phyloP scores from a whole-genome alignment of 2,888 invertebrate genomes.

The Barypeithes pellucidus region DNA sequence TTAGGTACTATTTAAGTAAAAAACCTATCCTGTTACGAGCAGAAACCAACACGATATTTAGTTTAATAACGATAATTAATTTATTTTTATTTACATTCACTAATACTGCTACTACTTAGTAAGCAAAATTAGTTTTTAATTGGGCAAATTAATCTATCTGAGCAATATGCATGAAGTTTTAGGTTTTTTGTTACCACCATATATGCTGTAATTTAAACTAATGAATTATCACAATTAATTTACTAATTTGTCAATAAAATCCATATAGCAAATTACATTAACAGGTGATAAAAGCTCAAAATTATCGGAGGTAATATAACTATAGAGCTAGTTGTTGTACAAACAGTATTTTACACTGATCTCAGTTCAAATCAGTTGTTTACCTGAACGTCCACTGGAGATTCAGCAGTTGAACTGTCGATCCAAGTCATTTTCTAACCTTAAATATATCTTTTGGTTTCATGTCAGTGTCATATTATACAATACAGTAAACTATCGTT shows the following conservation, averaged over 20 bases:
- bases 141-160: conserved; percentile 16
- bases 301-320: too few species aligned
- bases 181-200: conserved; percentile 20
- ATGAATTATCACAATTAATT: conserved; percentile 28
- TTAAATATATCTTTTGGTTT: too few species aligned
- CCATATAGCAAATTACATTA: not conserved
- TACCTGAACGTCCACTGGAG: too few species aligned
- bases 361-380: too few species aligned
- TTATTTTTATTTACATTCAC: conserved; percentile 34
- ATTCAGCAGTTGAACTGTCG: too few species aligned
- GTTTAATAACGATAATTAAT: conserved; percentile 24
- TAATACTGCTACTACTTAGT: conserved; percentile 36
- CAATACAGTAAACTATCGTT: too few species aligned
- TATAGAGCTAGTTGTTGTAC: too few species aligned
- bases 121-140: conserved; percentile 51
- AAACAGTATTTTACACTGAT: too few species aligned
- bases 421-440: too few species aligned
- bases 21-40: conserved; percentile 4
- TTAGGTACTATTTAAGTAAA: not conserved
- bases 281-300: conserved; percentile 12
- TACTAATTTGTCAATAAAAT: conserved; percentile 17
- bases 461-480: too few species aligned
- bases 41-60: conserved; percentile 30
- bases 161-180: conserved; percentile 2
- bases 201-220: conserved; percentile 26